Evolutionary conservation across 1,140 invertebrate species (phyloP), one percentile per base, ranked within the genome.

Genomic region (Atta colombica): DNA sequence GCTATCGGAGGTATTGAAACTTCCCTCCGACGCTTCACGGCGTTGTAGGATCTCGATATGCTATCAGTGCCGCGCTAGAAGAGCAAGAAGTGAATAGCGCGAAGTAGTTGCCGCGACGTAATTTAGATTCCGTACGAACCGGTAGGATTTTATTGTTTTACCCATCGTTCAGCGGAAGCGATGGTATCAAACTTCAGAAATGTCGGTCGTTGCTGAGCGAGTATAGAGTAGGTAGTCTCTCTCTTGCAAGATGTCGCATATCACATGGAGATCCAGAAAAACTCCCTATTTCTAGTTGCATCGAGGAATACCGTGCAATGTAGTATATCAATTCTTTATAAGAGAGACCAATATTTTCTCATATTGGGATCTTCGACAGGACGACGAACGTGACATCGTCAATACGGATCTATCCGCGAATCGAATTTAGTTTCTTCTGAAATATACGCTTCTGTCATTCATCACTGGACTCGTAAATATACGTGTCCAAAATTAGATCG

Each of bases 401-500:
- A 18, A 39, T n/a, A 21, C 21, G 77, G 49, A 69, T 61, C 53
- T 49, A 45, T 16, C 14, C 55, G 39, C 10, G 78, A 84, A 69
- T 82, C 78, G 25, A 71, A 61, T 86, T 80, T 49, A 60, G 60
- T 16, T 69, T 66, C 58, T 58, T 87, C 12, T n/a, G 78, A 84
- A 69, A 81, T 71, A 65, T 65, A 25, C 77, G 53, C 16, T 80
- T n/a, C 55, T 71, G 78, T 87, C 78, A 51, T 18, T 63, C 58
- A 75, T 55, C 12, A 18, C 8, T 39, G n/a, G 8, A 35, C 45
- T 80, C 21, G 31, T 65, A 69, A 49, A 69, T 81, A 18, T 0
- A 58, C 65, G 65, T 25, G 61, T 45, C 75, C 69, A 53, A 80
- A 89, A 89, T 89, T 89, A 89, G 87, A 89, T 89, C 49, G 18